A percentile compares a stretch with the other conserved stretches of the same genome.
Evolutionary conservation across 2,888 invertebrate species (phyloP).

Genomic region (Drosophila ezoana): DNA sequence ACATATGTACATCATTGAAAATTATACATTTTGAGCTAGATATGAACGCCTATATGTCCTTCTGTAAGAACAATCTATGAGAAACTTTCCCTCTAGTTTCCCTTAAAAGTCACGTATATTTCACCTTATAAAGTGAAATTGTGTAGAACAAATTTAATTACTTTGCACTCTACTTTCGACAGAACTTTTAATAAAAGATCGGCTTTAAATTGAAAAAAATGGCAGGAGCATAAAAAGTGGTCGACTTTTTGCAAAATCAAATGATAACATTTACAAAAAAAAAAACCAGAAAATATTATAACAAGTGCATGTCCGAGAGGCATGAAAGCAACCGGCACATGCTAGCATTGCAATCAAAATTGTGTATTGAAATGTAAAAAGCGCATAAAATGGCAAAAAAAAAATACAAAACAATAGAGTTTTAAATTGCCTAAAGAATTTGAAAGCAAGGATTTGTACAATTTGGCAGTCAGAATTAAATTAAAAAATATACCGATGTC

Average conservation of each 20-base stretch:
- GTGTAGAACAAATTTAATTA: no score
- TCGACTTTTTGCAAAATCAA: not conserved
- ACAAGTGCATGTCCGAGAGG: slow-evolving; percentile 27
- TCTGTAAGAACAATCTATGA: no score
- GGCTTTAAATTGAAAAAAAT: no score
- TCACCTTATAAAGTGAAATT: no score
- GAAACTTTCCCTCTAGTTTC: no score
- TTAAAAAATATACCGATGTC: slow-evolving; percentile 48
- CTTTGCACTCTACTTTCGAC: no score
- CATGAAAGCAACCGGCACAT: not conserved
- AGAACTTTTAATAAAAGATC: no score
- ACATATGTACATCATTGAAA: no score
- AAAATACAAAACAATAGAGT: slow-evolving; percentile 2
- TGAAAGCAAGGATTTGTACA: slow-evolving; percentile 50
- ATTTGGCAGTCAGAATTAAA: slow-evolving; percentile 58
- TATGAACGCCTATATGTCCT: no score
- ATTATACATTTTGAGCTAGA: no score
- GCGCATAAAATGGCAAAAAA: slow-evolving; percentile 1
- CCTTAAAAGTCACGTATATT: no score
- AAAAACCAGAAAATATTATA: slow-evolving; percentile 25
- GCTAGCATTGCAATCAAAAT: slow-evolving; percentile 50
- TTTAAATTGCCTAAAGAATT: slow-evolving; percentile 38
- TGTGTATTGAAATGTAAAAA: slow-evolving; percentile 62
- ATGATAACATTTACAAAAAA: not conserved
- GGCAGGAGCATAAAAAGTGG: not conserved